Base-by-base conservation (phyloP, 1,140 invertebrate species). In the Eumaeus atala region DNA sequence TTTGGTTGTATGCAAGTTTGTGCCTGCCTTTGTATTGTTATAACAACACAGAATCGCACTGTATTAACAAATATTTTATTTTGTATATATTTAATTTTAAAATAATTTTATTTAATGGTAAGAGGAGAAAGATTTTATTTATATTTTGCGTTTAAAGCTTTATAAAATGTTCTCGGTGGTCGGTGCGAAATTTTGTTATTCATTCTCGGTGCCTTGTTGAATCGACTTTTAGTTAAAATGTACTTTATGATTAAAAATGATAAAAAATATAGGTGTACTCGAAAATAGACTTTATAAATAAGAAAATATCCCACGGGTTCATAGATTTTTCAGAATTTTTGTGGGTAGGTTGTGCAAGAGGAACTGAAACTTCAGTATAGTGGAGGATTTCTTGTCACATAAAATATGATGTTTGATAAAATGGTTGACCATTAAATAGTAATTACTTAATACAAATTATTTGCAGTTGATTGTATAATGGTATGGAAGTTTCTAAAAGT, bases 51-150 rank as follows among this genome's bases (percentile, higher is more conserved):
- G 14, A 28, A 9, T 16, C 40, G 40, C 17, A 28, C 21, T 17
- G 9, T 44, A 44, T 14, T 44, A 44, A 44, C 40, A 44, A 44
- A 28, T 28, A 28, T 28, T 28, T 28, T 40, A 40, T 40, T 44
- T 44, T 44, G 40, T 44, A 44, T 44, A 44, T 44, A 28, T 28
- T 28, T 28, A 44, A 44, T 44, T 44, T 44, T 44, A 44, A 44
- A 44, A 16, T 9, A 9, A 44, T 7, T 44, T 44, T 44, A 14
- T 9, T 16, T 16, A 14, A 44, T 17, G 5, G 14, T 44, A 44
- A 17, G 40, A 44, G 14, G 14, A 9, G 17, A 44, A 44, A 9
- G 12, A 44, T 16, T 9, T 44, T 44, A 44, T 44, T 44, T 14
- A 44, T 44, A 14, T 17, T 44, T 44, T 12, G 40, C 40, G 40